These are phyloP conservation scores for Dendrophyllia cribrosa DNA, from an alignment of 64 coral and sea anemone species.

Conservation along the genomic window DNA sequence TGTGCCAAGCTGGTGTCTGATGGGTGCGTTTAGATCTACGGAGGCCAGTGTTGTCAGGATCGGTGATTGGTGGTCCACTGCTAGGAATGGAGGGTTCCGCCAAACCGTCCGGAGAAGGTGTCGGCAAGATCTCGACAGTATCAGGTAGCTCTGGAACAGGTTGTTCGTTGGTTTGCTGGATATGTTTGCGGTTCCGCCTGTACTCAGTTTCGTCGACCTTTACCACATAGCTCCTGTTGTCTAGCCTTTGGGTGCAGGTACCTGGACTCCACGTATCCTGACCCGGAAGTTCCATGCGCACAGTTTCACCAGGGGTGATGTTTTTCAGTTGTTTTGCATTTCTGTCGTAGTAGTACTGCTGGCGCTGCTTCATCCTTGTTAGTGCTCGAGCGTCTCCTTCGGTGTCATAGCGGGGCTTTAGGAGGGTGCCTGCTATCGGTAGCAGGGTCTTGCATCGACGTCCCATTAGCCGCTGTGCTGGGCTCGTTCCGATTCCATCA, in stretches of 20 bases:
- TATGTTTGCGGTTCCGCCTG: not conserved
- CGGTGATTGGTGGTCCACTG: not conserved
- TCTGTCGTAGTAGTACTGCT: not conserved
- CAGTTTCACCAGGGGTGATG: not conserved
- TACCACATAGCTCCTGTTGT: constrained; percentile 4
- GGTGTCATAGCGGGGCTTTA: not conserved
- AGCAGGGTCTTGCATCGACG: constrained; percentile 18
- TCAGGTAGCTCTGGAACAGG: not conserved
- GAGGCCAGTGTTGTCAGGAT: not conserved
- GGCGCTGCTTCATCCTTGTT: not conserved
- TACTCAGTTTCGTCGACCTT: not conserved
- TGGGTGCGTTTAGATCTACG: not conserved
- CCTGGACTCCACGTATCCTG: constrained; percentile 3
- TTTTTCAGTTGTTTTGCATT: not conserved
- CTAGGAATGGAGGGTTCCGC: not conserved
- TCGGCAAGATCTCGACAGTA: not conserved
- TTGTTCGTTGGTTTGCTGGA: not conserved
- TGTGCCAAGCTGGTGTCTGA: not conserved
- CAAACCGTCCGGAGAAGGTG: not conserved
- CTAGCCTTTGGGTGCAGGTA: not conserved
- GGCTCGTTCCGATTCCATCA: not conserved
- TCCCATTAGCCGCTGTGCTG: not conserved
- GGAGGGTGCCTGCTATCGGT: constrained; percentile 1
- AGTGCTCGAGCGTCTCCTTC: constrained; percentile 4
- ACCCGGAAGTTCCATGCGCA: constrained; percentile 5